phyloP scores from a whole-genome alignment of 1,140 invertebrate genomes.

The Steinernema khuongi region DNA sequence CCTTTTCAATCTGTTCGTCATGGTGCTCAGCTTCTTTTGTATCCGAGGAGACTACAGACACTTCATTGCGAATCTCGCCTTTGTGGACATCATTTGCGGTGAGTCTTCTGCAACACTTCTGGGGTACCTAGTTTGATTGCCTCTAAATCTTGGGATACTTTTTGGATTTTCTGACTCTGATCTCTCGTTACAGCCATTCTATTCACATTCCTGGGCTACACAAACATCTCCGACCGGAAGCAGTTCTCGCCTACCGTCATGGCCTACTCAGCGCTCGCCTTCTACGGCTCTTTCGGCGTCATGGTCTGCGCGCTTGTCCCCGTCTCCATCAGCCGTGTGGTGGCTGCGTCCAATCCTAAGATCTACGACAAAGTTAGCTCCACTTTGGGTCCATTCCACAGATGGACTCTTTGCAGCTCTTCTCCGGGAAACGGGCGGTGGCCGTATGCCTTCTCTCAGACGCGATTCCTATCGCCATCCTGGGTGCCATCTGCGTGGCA shows the following conservation, averaged over 20 bases:
- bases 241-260: conserved; percentile 36
- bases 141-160: not conserved
- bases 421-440: conserved; percentile 41
- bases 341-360: conserved; percentile 44
- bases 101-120: not conserved
- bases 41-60: conserved; percentile 41
- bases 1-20: conserved; percentile 33
- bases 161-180: conserved; percentile 10
- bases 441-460: conserved; percentile 41
- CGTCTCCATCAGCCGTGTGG: conserved; percentile 44
- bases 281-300: conserved; percentile 51
- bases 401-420: conserved; percentile 27
- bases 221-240: conserved; percentile 37
- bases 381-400: not conserved
- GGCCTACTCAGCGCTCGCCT: conserved; percentile 47
- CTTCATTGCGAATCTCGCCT: conserved; percentile 46
- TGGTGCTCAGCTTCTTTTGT: conserved; percentile 20
- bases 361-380: conserved; percentile 40
- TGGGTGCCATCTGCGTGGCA: conserved; percentile 42
- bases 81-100: conserved; percentile 46
- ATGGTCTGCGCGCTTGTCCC: conserved; percentile 50
- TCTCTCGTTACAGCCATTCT: conserved; percentile 38
- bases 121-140: not conserved
- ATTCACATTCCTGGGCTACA: conserved; percentile 47
- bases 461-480: conserved; percentile 36